Evolutionary conservation across 2,888 invertebrate species (phyloP), one percentile per base, ranked within the genome.

Genomic region (Phlogophora meticulosa): DNA sequence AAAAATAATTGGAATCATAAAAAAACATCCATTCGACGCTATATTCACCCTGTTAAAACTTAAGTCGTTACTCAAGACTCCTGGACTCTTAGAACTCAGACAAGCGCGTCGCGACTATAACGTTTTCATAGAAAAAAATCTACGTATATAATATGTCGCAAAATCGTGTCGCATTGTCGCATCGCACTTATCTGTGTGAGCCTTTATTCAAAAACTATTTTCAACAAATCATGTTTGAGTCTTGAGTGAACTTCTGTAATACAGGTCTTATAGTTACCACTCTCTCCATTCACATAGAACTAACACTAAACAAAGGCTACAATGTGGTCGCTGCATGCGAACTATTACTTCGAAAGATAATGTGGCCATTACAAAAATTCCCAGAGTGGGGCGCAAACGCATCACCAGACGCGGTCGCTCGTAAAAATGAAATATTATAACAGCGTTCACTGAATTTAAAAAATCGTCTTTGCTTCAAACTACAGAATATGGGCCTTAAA

Each of bases 341-440:
- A 84, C 85, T 86, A 86, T 84, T 87, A 86, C 84, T 82, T 80
- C 84, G 79, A 86, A 85, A 88, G 91, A 93, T 93, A 94, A 93
- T 92, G 86, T 77, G 85, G 78, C 90, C 88, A 93, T 94, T 94
- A 93, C 89, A 88, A 89, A 89, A 85, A 92, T 92, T 90, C 91
- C 86, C 85, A 86, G 89, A 91, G 91, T 88, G 90, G 88, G 90
- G 90, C 88, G 88, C 90, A 91, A 91, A 93, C 92, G 93, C 94
- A 93, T 85, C 86, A 80, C 85, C 89, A 91, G 93, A 91, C 94
- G 88, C 86, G 86, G 73, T 81, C 85, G 91, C 89, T 94, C 95
- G 92, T 95, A 94, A 95, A 95, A 93, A 87, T 94, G 94, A 95
- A 90, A 92, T 94, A 95, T 94, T 91, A 91, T 91, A 84, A 91